Evolutionary conservation across 2,797 vertebrate genomes (phyloP), one percentile per base, ranked within the genome.

Genomic region (Lithobates sylvaticus): DNA sequence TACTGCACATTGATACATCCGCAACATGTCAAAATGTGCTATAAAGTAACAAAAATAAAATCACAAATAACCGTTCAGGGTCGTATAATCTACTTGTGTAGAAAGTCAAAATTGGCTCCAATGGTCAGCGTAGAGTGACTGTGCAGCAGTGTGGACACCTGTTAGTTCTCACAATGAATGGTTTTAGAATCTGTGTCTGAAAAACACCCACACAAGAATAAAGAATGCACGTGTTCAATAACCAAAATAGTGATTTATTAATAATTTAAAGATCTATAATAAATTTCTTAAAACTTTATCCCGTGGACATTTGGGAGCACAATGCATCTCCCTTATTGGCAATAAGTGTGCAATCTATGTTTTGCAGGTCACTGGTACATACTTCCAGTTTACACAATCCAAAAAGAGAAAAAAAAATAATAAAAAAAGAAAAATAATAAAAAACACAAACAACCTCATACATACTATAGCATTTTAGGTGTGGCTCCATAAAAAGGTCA

Each of bases 231-330:
- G 10, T 34, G 39, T 85, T 91, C 89, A 93, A 95, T 99, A 99
- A 96, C 95, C 96, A 99, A 99, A 99, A 99, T 99, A 99, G 95
- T 95, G 96, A 97, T 99, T 98, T 99, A 99, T 98, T 99, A 98
- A 99, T 99, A 99, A 99, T 95, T 99, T 99, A 99, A 94, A 94
- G 95, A 94, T 97, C 95, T 96, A 96, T 94, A 95, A 96, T 96
- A 96, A 95, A 95, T 92, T 92, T 92, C 92, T 93, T 91, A 91
- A 92, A 93, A 93, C 90, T 93, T 93, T 94, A 94, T 90, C 94
- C 84, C 47, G 0, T 78, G 88, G 91, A 89, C 75, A 77, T 86
- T 87, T 23, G 67, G 81, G 81, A 87, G 86, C 15, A 70, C 73
- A 87, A 58, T 29, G 74, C 15, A 10, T 44, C 86, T 92, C 90